A percentile compares a stretch with the other conserved stretches of the same genome.
Conservation (phyloP, 2,797 vertebrate genomes). For the Emydoidea blandingii region DNA sequence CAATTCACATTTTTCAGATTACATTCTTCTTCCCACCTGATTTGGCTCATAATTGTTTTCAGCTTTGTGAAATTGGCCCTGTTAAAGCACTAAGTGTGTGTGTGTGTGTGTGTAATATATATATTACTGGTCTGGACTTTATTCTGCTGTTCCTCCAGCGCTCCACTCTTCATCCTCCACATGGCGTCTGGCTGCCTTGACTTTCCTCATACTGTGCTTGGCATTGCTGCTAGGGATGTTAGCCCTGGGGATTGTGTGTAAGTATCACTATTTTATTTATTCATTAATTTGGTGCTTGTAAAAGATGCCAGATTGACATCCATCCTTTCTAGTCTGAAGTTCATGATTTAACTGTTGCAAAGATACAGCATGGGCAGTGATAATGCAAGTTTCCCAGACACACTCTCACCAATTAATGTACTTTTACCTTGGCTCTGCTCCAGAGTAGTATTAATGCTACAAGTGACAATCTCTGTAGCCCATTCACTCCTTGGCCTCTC, state of each 20-base stretch:
- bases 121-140: not conserved
- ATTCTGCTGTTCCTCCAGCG: not conserved
- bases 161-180: not conserved
- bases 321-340: not conserved
- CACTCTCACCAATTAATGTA: not conserved
- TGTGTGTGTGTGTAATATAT: too few species aligned
- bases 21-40: not conserved
- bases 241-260: slow-evolving; percentile 60
- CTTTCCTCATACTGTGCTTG: slow-evolving; percentile 43
- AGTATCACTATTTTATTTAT: slow-evolving; percentile 37
- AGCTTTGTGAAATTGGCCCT: not conserved
- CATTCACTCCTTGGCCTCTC: not conserved
- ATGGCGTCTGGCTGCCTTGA: slow-evolving; percentile 58
- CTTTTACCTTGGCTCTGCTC: not conserved
- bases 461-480: not conserved
- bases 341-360: not conserved
- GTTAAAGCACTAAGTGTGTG: not conserved
- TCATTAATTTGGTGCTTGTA: not conserved
- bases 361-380: not conserved
- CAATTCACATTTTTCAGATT: not conserved
- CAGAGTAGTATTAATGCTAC: not conserved
- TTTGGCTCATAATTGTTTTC: not conserved
- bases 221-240: slow-evolving; percentile 53
- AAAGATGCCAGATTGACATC: not conserved
- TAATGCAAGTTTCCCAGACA: not conserved